Conservation (phyloP, 2,113 vertebrate species). For the Buteo buteo region DNA sequence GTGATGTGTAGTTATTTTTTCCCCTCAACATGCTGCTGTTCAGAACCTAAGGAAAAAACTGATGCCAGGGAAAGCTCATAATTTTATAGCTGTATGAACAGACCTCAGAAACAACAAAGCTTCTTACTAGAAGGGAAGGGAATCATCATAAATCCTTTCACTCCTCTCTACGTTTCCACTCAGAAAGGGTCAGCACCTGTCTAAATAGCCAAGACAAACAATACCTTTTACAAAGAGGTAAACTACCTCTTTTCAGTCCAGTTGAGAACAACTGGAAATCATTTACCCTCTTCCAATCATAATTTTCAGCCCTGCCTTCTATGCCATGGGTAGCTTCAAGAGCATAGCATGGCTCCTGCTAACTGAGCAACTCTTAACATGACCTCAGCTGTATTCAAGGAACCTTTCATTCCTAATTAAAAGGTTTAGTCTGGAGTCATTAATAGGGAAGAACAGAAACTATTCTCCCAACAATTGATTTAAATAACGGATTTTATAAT, state of each 20-base stretch:
- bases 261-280: not conserved
- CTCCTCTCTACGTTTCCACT: not conserved
- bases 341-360: not conserved
- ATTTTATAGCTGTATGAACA: not conserved
- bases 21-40: not conserved
- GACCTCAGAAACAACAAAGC: not conserved
- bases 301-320: not conserved
- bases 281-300: not conserved
- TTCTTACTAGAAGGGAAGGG: not conserved
- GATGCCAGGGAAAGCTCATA: not conserved
- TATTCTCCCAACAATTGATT: not conserved
- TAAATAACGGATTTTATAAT: not conserved
- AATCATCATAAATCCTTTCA: not conserved
- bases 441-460: not conserved
- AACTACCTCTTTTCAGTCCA: not conserved
- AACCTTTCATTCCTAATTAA: not conserved
- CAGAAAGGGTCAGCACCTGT: not conserved
- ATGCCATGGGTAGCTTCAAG: not conserved
- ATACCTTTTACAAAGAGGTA: not conserved
- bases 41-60: not conserved
- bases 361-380: not conserved
- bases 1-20: not conserved
- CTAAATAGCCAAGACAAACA: not conserved
- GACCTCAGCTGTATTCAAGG: not conserved
- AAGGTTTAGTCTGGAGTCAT: not conserved